Percentiles rank a stretch among this genome's conserved stretches.
These are phyloP conservation scores for Aphelinus certus DNA, from an alignment of 1,140 invertebrate genomes.

Conservation along the genomic window DNA sequence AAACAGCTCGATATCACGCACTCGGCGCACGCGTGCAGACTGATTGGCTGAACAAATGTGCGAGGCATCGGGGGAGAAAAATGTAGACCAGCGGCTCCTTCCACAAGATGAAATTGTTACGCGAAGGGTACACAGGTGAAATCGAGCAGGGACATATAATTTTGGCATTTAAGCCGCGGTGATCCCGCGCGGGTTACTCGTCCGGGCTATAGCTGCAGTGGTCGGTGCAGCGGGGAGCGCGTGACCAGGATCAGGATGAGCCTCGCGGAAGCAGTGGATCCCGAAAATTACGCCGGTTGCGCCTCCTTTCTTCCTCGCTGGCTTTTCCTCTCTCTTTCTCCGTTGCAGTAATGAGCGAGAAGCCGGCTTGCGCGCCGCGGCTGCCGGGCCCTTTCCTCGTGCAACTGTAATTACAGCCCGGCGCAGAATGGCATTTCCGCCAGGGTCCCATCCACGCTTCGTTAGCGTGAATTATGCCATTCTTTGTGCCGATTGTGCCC, in stretches of 20 bases:
- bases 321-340: background rate
- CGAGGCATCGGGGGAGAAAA: too few relatives aligned
- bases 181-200: too few relatives aligned
- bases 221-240: slow-evolving; percentile 38
- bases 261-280: slow-evolving; percentile 34
- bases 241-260: slow-evolving; percentile 57
- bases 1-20: too few relatives aligned
- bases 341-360: background rate
- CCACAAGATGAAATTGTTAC: slow-evolving; percentile 5
- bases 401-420: slow-evolving; percentile 37
- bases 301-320: slow-evolving; percentile 8
- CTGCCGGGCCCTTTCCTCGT: background rate
- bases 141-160: background rate
- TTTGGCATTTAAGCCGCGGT: too few relatives aligned
- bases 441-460: slow-evolving; percentile 34
- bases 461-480: slow-evolving; percentile 39
- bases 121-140: slow-evolving; percentile 2
- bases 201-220: too few relatives aligned
- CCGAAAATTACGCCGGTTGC: slow-evolving; percentile 38
- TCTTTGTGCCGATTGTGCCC: background rate
- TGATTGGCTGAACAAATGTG: too few relatives aligned
- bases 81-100: too few relatives aligned
- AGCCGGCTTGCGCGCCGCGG: background rate
- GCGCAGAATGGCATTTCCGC: slow-evolving; percentile 10
- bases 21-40: too few relatives aligned